Evolutionary conservation across 2,113 vertebrate species (phyloP).

Genomic region (Varanus komodoensis): DNA sequence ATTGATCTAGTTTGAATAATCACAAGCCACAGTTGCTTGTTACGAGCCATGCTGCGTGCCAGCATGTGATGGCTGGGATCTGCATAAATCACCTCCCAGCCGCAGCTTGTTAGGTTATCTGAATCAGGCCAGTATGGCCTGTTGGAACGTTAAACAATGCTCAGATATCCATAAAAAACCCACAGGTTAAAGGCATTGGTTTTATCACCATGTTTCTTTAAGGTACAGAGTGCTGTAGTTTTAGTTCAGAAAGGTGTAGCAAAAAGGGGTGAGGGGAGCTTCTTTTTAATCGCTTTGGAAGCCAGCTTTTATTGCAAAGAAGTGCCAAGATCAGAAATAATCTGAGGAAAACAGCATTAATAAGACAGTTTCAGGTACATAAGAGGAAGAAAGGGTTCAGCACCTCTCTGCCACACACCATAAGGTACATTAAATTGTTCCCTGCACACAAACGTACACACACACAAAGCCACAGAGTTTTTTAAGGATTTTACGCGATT

Average conservation of each 20-base stretch:
- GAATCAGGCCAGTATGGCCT: no score
- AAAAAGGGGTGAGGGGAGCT: neutral
- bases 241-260: neutral
- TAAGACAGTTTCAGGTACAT: neutral
- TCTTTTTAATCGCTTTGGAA: neutral
- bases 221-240: neutral
- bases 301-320: neutral
- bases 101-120: no score
- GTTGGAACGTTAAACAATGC: no score
- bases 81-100: no score
- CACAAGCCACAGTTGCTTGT: no score
- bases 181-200: slow-evolving; percentile 1
- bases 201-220: neutral
- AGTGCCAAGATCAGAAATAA: neutral
- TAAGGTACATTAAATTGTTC: neutral
- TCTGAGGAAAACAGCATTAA: neutral
- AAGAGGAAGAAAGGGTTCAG: neutral
- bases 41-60: no score
- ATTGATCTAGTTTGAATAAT: neutral
- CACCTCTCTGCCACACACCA: neutral
- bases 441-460: neutral
- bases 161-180: no score
- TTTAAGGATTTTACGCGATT: neutral
- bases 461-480: neutral
- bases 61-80: no score